These are phyloP conservation scores for Spinibarbus caldwelli DNA, from an alignment of 2,797 vertebrate species.

Conservation along the genomic window DNA sequence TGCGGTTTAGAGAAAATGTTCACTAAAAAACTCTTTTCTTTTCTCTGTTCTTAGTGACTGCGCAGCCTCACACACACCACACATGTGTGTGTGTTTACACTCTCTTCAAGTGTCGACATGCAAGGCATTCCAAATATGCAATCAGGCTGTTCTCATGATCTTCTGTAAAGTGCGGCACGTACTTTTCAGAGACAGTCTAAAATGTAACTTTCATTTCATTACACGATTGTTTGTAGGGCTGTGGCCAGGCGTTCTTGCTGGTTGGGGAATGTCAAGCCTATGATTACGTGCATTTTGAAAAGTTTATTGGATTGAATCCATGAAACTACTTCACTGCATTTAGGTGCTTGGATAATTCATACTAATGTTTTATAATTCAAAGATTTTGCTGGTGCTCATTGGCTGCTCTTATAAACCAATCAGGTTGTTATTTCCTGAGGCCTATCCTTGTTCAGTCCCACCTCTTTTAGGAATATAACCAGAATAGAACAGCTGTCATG, in stretches of 20 bases:
- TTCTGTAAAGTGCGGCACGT: background rate
- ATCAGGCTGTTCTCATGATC: background rate
- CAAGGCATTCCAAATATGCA: slow-evolving; percentile 30
- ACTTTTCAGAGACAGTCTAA: background rate
- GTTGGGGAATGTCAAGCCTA: background rate
- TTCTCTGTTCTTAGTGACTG: background rate
- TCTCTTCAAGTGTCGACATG: slow-evolving; percentile 18
- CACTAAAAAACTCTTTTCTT: background rate
- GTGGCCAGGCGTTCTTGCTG: slow-evolving; percentile 25
- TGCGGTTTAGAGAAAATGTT: background rate
- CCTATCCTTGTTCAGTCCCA: background rate
- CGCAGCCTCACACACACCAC: too few relatives aligned
- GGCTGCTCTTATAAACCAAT: background rate
- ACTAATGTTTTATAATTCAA: background rate
- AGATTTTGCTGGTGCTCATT: background rate
- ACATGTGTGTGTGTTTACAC: background rate
- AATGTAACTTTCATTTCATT: background rate
- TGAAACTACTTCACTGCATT: background rate
- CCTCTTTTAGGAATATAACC: background rate
- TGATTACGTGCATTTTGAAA: slow-evolving; percentile 17
- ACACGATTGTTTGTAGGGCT: slow-evolving; percentile 9
- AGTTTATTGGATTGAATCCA: slow-evolving; percentile 17
- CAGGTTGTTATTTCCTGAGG: background rate
- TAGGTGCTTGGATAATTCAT: background rate
- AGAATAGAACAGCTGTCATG: background rate